Percentiles rank a stretch among this genome's conserved stretches.
These are phyloP conservation scores for Drosophila hydei DNA, from an alignment of 1,140 invertebrate species.

Conservation along the genomic window DNA sequence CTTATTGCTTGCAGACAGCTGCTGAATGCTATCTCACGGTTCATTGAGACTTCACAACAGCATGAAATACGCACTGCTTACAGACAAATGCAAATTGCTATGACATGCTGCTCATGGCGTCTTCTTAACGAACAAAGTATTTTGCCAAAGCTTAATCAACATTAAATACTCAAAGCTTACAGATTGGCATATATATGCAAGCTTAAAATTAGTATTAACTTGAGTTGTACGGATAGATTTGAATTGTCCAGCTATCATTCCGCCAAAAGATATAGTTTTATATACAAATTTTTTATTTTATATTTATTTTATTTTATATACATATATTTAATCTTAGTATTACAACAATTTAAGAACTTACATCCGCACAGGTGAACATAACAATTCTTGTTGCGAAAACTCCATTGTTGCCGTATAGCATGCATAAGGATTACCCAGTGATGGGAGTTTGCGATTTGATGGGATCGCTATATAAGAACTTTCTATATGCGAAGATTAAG, in stretches of 20 bases:
- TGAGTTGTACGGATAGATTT: no score
- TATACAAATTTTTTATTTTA: no score
- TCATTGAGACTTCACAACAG: background rate
- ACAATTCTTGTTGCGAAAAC: background rate
- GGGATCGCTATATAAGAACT: constrained; percentile 54
- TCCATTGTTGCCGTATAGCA: no score
- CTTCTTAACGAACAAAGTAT: no score
- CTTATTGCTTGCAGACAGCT: no score
- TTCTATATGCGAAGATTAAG: constrained; percentile 58
- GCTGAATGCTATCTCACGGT: background rate
- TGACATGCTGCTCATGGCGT: background rate
- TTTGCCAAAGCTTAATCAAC: no score
- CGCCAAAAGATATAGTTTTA: no score
- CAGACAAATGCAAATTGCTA: background rate
- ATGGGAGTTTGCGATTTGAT: constrained; percentile 53
- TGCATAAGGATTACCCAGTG: background rate
- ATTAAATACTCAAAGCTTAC: no score
- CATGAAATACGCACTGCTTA: background rate
- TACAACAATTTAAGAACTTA: background rate
- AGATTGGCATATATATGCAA: no score
- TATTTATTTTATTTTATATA: no score
- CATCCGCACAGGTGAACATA: background rate
- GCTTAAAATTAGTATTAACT: no score
- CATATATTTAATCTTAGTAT: background rate
- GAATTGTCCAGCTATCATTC: no score